These are phyloP conservation scores for Tiliacea aurago DNA, from an alignment of 2,888 invertebrate genomes.

Conservation along the genomic window DNA sequence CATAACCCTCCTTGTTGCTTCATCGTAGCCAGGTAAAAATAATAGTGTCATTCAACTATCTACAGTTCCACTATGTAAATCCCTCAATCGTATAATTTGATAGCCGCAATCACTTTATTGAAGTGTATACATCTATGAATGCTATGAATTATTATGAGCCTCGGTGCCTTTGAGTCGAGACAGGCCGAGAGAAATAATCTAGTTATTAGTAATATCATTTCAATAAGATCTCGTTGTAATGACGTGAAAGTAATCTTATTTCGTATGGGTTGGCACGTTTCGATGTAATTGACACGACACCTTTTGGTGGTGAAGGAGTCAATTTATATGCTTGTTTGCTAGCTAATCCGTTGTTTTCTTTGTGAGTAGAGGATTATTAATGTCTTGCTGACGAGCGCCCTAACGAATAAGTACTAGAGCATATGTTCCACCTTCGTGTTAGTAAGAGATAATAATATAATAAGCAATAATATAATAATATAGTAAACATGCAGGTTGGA, in stretches of 20 bases:
- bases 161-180: slow-evolving; percentile 43
- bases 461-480: no score
- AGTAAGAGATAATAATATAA: no score
- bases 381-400: no score
- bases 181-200: slow-evolving; percentile 25
- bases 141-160: slow-evolving; percentile 38
- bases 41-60: not conserved
- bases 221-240: slow-evolving; percentile 12
- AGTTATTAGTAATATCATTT: slow-evolving; percentile 29
- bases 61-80: not conserved
- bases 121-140: not conserved
- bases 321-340: slow-evolving; percentile 14
- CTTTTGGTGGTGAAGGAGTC: not conserved
- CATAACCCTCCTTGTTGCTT: no score
- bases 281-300: slow-evolving; percentile 37
- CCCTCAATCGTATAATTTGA: slow-evolving; percentile 52
- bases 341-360: not conserved
- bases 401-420: no score
- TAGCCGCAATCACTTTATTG: slow-evolving; percentile 49
- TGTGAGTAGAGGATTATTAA: no score
- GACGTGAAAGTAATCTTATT: slow-evolving; percentile 26
- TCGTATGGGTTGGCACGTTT: slow-evolving; percentile 27
- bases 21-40: not conserved
- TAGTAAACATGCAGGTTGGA: no score
- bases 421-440: no score